Evolutionary conservation across 2,797 vertebrate genomes (phyloP).

Genomic region (Cyprinodon diabolis): DNA sequence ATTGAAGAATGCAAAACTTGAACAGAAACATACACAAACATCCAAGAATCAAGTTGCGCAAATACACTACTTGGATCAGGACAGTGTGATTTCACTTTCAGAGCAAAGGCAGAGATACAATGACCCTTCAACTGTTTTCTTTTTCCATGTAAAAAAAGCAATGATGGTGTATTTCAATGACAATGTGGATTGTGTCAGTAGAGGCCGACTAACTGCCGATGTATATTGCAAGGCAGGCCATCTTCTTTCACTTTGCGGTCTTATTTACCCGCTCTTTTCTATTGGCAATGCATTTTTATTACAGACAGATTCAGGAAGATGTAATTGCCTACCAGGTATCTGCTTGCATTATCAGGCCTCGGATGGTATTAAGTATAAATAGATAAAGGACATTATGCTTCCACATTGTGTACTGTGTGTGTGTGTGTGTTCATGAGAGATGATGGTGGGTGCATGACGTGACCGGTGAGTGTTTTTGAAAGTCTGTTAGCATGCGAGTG

Average conservation of each 20-base stretch:
- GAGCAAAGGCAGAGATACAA: conserved; percentile 68
- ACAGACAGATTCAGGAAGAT: conserved; percentile 66
- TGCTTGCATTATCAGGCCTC: conserved; percentile 74
- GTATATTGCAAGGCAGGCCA: conserved; percentile 51
- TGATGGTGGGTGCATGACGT: conserved; percentile 42
- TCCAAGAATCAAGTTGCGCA: conserved; percentile 63
- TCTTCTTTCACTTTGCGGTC: conserved; percentile 61
- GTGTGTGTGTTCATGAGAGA: conserved; percentile 27
- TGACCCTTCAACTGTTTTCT: conserved; percentile 53
- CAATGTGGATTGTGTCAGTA: conserved; percentile 67
- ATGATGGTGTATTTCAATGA: conserved; percentile 71
- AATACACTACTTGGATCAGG: conserved; percentile 52
- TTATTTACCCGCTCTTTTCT: conserved; percentile 73
- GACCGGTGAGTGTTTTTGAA: conserved; percentile 41
- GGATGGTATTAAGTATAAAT: conserved; percentile 79
- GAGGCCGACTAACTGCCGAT: conserved; percentile 69
- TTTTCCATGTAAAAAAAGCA: conserved; percentile 66
- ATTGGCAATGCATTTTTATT: conserved; percentile 74
- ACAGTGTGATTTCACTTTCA: conserved; percentile 70
- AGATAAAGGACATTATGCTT: conserved; percentile 82
- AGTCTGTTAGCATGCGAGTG: conserved; percentile 61
- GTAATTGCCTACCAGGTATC: conserved; percentile 81
- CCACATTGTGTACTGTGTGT: conserved; percentile 66
- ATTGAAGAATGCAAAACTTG: conserved; percentile 30
- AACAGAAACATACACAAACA: conserved; percentile 36